Evolutionary conservation across 2,797 vertebrate genomes (phyloP), one percentile per base, ranked within the genome.

Genomic region (Parambassis ranga): DNA sequence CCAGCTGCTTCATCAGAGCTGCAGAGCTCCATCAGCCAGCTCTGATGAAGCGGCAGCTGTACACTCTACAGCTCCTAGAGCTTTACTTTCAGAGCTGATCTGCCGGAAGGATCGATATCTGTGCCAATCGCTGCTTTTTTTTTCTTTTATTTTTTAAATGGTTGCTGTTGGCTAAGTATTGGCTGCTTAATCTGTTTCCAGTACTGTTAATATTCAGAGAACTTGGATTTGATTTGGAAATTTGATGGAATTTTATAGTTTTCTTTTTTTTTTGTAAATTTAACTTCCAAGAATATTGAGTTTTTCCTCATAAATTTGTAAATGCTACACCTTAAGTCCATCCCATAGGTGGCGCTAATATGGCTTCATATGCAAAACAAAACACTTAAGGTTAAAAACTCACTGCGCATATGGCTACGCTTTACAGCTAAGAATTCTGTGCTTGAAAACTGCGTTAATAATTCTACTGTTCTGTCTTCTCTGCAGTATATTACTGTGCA

Each of bases 101-200:
- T 22, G 26, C 48, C 10, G 6, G 32, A 69, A 10, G 6, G 32
- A 69, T 82, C 64, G 7, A 83, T 83, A 63, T 50, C 56, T 39
- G 41, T 16, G 62, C 55, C 59, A 19, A 56, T 77, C 50, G 3
- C 42, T 18, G 71, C 19, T 3, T n/a, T 10, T 15, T 55, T 32
- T 13, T 8, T 53, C 31, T 6, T 8, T 23, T 28, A 20, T 68
- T 64, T 64, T 61, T 42, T 32, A 70, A n/a, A 65, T 36, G 39
- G 19, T 28, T 20, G 28, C 53, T 51, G 26, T 50, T 33, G 71
- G 65, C 75, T 22, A 55, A 66, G 47, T 15, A n/a, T 69, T 53
- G 49, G 50, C 56, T 56, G 72, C 52, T 49, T 71, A 59, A 60
- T 66, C 50, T 23, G 41, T 70, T 61, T 51, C 51, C 37, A 14